Base-by-base conservation (phyloP, 1,140 invertebrate genomes). In the Musca domestica region DNA sequence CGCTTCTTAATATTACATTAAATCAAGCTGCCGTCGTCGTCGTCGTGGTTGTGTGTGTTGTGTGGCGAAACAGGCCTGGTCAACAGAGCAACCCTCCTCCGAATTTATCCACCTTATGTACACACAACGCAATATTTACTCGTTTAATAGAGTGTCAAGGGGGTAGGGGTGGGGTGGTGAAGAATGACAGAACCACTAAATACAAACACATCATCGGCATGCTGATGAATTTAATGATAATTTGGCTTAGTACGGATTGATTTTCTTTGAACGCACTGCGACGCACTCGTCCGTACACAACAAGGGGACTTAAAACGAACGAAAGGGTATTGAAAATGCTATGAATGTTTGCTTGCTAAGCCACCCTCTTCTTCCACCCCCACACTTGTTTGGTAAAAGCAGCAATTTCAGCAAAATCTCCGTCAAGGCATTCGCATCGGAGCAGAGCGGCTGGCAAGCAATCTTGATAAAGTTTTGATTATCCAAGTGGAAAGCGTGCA, bases 1-100 rank as follows among this genome's bases (percentile, higher is more conserved):
- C 77, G 77, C 77, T 79, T 73, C 34, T 52, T 67, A 54, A 47
- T 71, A 41, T 49, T 51, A 30, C 20, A 65, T 65, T 65, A 65
- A 65, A 65, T 51, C 41, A 65, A 51, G 46, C 27, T 23, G 10
- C n/a, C 25, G 10, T 22, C 20, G 10, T 22, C 20, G 17, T 7
- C 15, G 52, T 41, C 10, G 34, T 30, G 27, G 27, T 30, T 30
- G 34, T 41, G 34, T 41, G 10, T 41, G 6, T 5, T 41, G 34
- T 41, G 10, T 41, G 6, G 34, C 34, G 34, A 41, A 41, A 41
- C 34, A 12, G n/a, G n/a, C n/a, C n/a, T 41, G 34, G 34, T 12
- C 34, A 41, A 41, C 34, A 41, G 12, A 41, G 2, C 34, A 41
- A 12, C 34, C 4, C 34, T 10, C 34, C 34, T 10, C 34, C 34